phyloP scores from a whole-genome alignment of 2,797 vertebrate species.

The Acipenser ruthenus region DNA sequence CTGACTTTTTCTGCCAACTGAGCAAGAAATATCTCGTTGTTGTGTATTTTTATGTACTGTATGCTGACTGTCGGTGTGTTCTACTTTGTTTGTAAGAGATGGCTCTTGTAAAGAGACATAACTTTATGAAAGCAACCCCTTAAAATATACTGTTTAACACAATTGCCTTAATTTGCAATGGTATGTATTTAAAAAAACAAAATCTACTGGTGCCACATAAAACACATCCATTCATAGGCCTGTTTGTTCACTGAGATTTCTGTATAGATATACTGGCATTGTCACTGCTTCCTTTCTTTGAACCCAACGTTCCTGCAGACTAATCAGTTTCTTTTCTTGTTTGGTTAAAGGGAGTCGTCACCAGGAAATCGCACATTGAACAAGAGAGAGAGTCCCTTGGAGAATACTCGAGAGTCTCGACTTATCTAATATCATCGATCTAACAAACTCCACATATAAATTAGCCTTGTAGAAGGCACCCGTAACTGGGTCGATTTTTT shows the following conservation, averaged over 20 bases:
- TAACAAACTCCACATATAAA: too few species aligned
- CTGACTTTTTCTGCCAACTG: too few species aligned
- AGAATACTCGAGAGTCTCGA: background rate
- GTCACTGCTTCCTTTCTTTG: slow-evolving; percentile 6
- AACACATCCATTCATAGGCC: slow-evolving; percentile 11
- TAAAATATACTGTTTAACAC: background rate
- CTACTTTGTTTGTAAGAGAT: too few species aligned
- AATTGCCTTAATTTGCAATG: background rate
- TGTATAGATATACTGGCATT: too few species aligned
- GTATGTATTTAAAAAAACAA: background rate
- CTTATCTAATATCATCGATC: background rate
- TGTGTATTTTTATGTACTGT: too few species aligned
- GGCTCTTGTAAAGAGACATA: too few species aligned
- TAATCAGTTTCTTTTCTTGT: slow-evolving; percentile 15
- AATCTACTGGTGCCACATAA: slow-evolving; percentile 12
- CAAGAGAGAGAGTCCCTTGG: slow-evolving; percentile 10
- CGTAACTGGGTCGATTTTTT: too few species aligned
- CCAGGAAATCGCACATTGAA: slow-evolving; percentile 4
- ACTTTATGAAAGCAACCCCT: too few species aligned
- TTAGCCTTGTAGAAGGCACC: too few species aligned
- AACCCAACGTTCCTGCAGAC: slow-evolving; percentile 18
- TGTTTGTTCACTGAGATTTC: slow-evolving; percentile 12
- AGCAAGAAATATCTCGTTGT: too few species aligned
- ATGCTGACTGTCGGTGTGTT: too few species aligned
- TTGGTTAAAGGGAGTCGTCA: slow-evolving; percentile 15